phyloP scores from a whole-genome alignment of 1,140 invertebrate genomes.

The Rhopalosiphum maidis region DNA sequence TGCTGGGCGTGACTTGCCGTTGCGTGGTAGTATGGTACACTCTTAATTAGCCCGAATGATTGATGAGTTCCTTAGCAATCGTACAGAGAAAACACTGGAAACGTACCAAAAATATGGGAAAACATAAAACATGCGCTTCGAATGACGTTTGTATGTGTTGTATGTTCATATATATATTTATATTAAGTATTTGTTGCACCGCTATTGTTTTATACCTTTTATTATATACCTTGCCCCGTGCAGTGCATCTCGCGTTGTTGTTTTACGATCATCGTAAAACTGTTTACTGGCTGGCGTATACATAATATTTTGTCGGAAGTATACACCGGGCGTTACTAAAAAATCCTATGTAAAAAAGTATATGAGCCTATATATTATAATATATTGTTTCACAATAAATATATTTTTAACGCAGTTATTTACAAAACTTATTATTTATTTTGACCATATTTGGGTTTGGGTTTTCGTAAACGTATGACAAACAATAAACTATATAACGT shows the following conservation, averaged over 20 bases:
- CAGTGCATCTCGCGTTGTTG: background rate
- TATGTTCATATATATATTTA: background rate
- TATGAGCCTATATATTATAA: background rate
- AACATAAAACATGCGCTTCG: constrained; percentile 10
- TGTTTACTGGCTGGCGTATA: background rate
- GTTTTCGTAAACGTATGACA: background rate
- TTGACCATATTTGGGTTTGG: background rate
- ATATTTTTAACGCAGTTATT: background rate
- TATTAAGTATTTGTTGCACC: background rate
- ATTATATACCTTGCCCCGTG: constrained; percentile 15
- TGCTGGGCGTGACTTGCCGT: constrained; percentile 46
- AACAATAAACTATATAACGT: background rate
- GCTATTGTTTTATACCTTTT: constrained; percentile 47
- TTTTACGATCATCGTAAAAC: constrained; percentile 45
- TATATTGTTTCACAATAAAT: background rate
- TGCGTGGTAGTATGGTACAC: constrained; percentile 17
- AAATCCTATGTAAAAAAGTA: background rate
- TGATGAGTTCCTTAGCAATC: constrained; percentile 47
- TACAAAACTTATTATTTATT: constrained; percentile 3
- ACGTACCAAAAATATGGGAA: constrained; percentile 53
- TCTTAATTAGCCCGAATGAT: constrained; percentile 57
- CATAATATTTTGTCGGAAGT: constrained; percentile 33
- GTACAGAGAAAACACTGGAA: constrained; percentile 57
- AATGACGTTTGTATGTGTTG: background rate
- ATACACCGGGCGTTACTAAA: background rate